These are phyloP conservation scores for Penaeus japonicus DNA, from an alignment of 1,140 invertebrate genomes.

Conservation along the genomic window DNA sequence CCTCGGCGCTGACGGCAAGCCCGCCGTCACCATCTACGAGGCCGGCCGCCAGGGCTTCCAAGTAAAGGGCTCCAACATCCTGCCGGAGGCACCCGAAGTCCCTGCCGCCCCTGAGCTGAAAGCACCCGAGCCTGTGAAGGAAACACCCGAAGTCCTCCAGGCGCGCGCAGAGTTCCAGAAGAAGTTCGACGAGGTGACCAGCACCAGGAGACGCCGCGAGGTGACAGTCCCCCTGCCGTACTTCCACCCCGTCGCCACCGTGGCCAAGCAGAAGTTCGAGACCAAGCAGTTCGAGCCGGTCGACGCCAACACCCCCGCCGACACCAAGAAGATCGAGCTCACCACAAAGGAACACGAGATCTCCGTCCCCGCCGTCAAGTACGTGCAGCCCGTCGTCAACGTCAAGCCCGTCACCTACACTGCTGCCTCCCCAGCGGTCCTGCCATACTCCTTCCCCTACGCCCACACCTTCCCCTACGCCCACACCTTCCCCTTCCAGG, in stretches of 20 bases:
- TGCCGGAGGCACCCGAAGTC: slow-evolving; percentile 18
- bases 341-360: too few relatives aligned
- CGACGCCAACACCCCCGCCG: too few relatives aligned
- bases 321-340: too few relatives aligned
- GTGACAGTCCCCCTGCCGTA: not conserved
- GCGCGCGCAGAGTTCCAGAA: not conserved
- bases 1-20: slow-evolving; percentile 8
- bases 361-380: too few relatives aligned
- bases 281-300: too few relatives aligned
- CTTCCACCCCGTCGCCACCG: not conserved
- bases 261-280: not conserved
- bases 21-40: slow-evolving; percentile 18
- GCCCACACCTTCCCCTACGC: too few relatives aligned
- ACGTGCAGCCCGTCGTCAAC: too few relatives aligned
- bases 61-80: not conserved
- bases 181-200: not conserved
- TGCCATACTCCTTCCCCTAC: not conserved
- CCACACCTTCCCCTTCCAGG: too few relatives aligned
- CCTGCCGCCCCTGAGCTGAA: not conserved
- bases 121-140: not conserved
- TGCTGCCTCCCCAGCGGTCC: not conserved
- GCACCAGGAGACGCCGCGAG: not conserved
- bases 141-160: not conserved
- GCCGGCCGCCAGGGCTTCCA: slow-evolving; percentile 1
- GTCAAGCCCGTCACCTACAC: too few relatives aligned